phyloP scores from a whole-genome alignment of 1,140 invertebrate species.

The Conus ventricosus region DNA sequence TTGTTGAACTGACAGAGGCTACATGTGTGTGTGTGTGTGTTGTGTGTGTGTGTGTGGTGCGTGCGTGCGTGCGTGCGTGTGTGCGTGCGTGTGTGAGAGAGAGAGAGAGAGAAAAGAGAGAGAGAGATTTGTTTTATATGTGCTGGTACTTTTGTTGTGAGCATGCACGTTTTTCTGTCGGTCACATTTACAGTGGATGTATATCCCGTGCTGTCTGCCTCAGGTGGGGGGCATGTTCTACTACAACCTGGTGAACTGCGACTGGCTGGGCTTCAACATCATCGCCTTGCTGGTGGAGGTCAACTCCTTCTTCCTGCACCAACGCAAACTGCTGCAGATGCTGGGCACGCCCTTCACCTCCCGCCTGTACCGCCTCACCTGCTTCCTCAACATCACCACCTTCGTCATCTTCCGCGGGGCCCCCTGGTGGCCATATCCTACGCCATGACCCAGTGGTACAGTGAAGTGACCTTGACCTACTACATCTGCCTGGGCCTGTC shows the following conservation, averaged over 20 bases:
- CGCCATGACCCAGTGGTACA: conserved; percentile 50
- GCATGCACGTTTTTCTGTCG: no score
- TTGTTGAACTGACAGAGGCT: background rate
- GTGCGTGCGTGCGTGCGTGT: background rate
- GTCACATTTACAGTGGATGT: no score
- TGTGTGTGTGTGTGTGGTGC: background rate
- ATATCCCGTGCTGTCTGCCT: conserved; percentile 17
- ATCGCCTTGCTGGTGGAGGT: conserved; percentile 68
- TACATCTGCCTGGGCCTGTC: conserved; percentile 45
- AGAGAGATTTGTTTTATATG: no score
- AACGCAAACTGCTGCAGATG: conserved; percentile 69
- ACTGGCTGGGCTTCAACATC: conserved; percentile 66
- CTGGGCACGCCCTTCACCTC: conserved; percentile 51
- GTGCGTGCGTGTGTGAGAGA: background rate
- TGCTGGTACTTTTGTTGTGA: no score
- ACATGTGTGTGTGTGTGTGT: background rate
- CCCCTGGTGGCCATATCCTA: conserved; percentile 51
- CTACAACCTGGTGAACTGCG: conserved; percentile 63
- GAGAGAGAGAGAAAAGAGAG: no score
- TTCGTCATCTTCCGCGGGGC: conserved; percentile 63
- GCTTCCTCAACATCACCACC: conserved; percentile 59
- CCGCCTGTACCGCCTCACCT: conserved; percentile 53
- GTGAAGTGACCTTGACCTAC: conserved; percentile 55
- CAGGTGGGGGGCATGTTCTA: conserved; percentile 70
- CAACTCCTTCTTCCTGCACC: conserved; percentile 71